A percentile compares a stretch with the other conserved stretches of the same genome.
These are phyloP conservation scores for Chondrilla cf. caribensis DNA, from an alignment of 37 sponge, comb jelly and placozoan species.

Conservation along the genomic window DNA sequence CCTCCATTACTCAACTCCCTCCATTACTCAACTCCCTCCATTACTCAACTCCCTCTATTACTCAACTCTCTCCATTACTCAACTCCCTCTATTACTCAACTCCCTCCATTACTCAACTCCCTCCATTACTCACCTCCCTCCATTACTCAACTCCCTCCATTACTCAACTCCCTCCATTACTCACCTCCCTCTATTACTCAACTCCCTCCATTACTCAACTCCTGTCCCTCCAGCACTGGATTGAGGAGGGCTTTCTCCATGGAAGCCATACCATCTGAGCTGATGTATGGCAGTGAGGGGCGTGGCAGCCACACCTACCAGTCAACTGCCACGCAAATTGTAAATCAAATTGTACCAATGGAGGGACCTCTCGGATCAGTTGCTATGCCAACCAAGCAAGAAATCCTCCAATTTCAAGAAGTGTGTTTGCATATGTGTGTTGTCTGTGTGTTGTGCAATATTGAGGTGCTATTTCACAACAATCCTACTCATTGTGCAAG, in stretches of 20 bases:
- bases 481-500: no score
- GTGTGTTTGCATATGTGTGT: neutral
- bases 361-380: neutral
- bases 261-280: constrained; percentile 17
- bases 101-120: no score
- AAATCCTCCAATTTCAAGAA: constrained; percentile 19
- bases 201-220: no score
- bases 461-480: no score
- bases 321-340: neutral
- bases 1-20: no score
- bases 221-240: neutral
- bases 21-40: neutral
- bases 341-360: neutral
- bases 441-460: neutral
- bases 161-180: no score
- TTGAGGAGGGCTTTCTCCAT: constrained; percentile 16
- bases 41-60: no score
- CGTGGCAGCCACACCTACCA: neutral
- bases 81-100: no score
- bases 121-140: no score
- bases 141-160: no score
- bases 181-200: no score
- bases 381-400: constrained; percentile 22
- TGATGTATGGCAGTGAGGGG: constrained; percentile 6
- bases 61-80: no score